These are phyloP conservation scores for Urocolius indicus DNA, from an alignment of 2,113 vertebrate genomes.

Conservation along the genomic window DNA sequence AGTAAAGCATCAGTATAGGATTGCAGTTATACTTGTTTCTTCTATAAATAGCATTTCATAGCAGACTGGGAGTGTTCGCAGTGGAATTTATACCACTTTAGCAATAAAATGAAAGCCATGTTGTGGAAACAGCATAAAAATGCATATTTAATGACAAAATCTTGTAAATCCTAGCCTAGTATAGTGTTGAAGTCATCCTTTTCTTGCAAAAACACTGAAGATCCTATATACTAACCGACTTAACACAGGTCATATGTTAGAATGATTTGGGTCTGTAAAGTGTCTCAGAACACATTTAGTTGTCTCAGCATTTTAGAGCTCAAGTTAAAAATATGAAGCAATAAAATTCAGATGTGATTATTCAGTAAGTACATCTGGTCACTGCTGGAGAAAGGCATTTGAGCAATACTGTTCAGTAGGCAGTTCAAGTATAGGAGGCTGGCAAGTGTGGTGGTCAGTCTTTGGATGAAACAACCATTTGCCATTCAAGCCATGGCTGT, in stretches of 20 bases:
- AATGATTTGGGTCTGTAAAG: not conserved
- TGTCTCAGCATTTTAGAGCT: conserved; percentile 15
- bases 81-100: conserved; percentile 38
- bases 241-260: not conserved
- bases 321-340: conserved; percentile 50
- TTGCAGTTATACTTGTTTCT: conserved; percentile 46
- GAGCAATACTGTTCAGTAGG: not conserved
- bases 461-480: not conserved
- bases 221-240: not conserved
- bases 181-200: not conserved
- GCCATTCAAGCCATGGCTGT: fast-evolving
- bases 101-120: conserved; percentile 56
- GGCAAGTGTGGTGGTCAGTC: not conserved
- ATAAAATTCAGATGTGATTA: conserved; percentile 34
- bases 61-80: conserved; percentile 7
- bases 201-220: not conserved
- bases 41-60: conserved; percentile 51
- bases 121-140: conserved; percentile 49
- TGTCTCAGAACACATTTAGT: not conserved
- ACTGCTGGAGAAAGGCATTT: not conserved
- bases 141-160: conserved; percentile 53
- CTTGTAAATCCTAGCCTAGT: conserved; percentile 29
- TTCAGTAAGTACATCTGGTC: not conserved
- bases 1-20: conserved; percentile 28
- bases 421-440: not conserved